These are phyloP conservation scores for Trichopoda pennipes DNA, from an alignment of 2,888 invertebrate species.

Conservation along the genomic window DNA sequence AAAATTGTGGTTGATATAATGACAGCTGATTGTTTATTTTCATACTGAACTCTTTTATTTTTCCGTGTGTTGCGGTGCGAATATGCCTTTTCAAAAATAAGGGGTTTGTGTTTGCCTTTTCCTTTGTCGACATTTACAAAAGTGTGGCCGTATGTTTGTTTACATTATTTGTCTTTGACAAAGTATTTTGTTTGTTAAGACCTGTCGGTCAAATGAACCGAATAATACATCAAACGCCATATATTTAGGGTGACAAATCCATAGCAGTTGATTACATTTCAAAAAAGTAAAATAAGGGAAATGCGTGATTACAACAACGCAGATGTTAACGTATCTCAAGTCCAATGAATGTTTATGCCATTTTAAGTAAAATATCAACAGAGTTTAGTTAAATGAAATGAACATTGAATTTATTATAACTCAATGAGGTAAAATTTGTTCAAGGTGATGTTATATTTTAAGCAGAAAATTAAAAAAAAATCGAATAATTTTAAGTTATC, in stretches of 20 bases:
- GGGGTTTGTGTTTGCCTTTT: constrained; percentile 40
- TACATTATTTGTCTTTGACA: constrained; percentile 69
- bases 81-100: constrained; percentile 40
- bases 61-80: not conserved
- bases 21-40: constrained; percentile 50
- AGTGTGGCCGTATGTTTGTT: constrained; percentile 60
- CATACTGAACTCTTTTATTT: constrained; percentile 20
- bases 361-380: not conserved
- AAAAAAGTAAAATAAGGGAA: constrained; percentile 50
- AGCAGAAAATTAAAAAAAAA: no score
- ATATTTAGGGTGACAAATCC: constrained; percentile 81
- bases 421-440: not conserved
- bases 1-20: constrained; percentile 51
- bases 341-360: constrained; percentile 47
- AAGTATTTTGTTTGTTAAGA: constrained; percentile 79
- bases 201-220: constrained; percentile 82
- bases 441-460: no score
- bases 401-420: constrained; percentile 5
- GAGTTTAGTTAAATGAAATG: constrained; percentile 1
- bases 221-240: constrained; percentile 82
- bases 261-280: constrained; percentile 81
- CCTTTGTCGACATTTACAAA: constrained; percentile 33
- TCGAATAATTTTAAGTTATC: no score
- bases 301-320: constrained; percentile 14
- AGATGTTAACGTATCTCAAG: constrained; percentile 43